A percentile compares a stretch with the other conserved stretches of the same genome.
Conservation (phyloP, 2,888 invertebrate genomes). For the Rhopalosiphum nymphaeae region DNA sequence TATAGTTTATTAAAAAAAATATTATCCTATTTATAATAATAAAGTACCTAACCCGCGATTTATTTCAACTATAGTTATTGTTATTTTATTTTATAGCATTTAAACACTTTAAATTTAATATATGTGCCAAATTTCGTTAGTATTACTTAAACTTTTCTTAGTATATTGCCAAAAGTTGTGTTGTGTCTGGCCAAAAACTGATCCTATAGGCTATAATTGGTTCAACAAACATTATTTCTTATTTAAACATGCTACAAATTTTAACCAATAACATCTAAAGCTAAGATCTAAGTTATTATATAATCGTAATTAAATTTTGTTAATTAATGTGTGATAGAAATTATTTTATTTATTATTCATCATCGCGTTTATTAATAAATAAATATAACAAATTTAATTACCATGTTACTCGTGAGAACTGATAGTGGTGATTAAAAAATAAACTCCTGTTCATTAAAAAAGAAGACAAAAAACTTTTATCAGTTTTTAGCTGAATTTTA, state of each 20-base stretch:
- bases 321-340: not conserved
- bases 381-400: not conserved
- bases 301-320: not conserved
- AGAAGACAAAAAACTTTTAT: not conserved
- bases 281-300: not conserved
- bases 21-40: not conserved
- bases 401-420: not conserved
- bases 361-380: not conserved
- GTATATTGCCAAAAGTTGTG: slow-evolving; percentile 16
- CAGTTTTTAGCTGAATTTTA: not conserved
- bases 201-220: slow-evolving; percentile 32
- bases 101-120: not conserved
- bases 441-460: not conserved
- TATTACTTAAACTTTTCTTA: slow-evolving; percentile 31
- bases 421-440: not conserved
- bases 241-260: not conserved
- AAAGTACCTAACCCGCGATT: not conserved
- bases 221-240: not conserved
- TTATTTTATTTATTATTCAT: not conserved
- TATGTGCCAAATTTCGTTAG: not conserved
- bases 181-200: not conserved
- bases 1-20: not conserved
- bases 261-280: not conserved
- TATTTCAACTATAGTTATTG: not conserved
- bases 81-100: slow-evolving; percentile 18